Base-by-base conservation (phyloP, 2,888 invertebrate genomes). In the Pristionchus exspectatus region DNA sequence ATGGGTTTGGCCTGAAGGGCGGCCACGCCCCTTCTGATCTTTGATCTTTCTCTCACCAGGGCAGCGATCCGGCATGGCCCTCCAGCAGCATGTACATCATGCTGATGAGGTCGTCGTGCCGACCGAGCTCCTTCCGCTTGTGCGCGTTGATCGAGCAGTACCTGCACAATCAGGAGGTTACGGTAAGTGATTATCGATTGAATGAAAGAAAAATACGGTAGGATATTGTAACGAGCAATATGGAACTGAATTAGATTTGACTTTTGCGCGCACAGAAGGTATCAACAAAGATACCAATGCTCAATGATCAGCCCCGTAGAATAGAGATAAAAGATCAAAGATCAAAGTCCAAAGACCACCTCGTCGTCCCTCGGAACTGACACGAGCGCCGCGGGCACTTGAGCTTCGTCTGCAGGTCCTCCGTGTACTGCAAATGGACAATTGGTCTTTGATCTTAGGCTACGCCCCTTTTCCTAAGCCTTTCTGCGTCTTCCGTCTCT, bases 41-140 rank as follows among this genome's bases (percentile, higher is more conserved):
- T 21, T 59, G 18, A 14, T 59, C 59, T 59, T 50, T 9, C 10
- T 1, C 77, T 77, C 33, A 87, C 87, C 87, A 87, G 7, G 87
- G 87, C 30, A 87, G 72, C 27, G 69, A 44, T 50, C 87, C 87
- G 12, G 24, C 12, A 27, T 54, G 38, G 9, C 54, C 50, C 72
- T 87, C 87, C 24, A 87, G 18, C 24, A 87, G 33, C 87, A 87
- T 87, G 72, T 87, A 87, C 87, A 87, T 87, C 69, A 87, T 50
- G 5, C 72, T 72, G 7, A 87, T n/a, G 12, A 87, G 72, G 54
- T 87, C 87, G 27, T 87, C 87, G 72, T 87, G 69, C 12, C 87
- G 54, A 0, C 87, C 87, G 27, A 87, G 54, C 69, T 87, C 87
- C 72, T 87, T 87, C 54, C 87, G n/a, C 38, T 54, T 38, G 38